Evolutionary conservation across 2,888 invertebrate species (phyloP).

Genomic region (Metacarcinus magister): DNA sequence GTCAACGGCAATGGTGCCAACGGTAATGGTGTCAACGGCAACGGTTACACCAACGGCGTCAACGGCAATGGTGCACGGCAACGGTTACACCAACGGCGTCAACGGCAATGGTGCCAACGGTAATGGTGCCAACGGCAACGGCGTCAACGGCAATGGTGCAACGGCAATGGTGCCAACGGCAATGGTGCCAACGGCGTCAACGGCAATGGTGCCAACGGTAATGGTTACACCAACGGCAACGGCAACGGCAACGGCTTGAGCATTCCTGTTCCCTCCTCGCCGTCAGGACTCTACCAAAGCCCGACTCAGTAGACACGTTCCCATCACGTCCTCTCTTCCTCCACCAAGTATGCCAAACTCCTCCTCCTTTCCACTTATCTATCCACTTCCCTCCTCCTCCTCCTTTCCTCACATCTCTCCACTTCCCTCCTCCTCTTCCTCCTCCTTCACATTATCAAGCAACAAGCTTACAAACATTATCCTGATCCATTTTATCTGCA

Average conservation of each 20-base stretch:
- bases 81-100: neutral
- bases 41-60: neutral
- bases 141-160: neutral
- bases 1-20: neutral
- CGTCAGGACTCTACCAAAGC: neutral
- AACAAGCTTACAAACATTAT: neutral
- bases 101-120: neutral
- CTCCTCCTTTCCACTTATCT: slow-evolving; percentile 6
- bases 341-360: neutral
- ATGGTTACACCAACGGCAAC: neutral
- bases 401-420: neutral
- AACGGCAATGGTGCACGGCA: neutral
- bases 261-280: neutral
- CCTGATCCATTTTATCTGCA: neutral
- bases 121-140: neutral
- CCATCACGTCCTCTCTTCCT: neutral
- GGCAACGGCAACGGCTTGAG: neutral
- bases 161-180: neutral
- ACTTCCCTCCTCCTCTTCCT: neutral
- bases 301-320: neutral
- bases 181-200: neutral
- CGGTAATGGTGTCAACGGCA: neutral
- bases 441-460: neutral
- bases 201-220: neutral
- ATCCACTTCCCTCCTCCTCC: neutral